These are phyloP conservation scores for Drosophila merina DNA, from an alignment of 2,888 invertebrate genomes.

Conservation along the genomic window DNA sequence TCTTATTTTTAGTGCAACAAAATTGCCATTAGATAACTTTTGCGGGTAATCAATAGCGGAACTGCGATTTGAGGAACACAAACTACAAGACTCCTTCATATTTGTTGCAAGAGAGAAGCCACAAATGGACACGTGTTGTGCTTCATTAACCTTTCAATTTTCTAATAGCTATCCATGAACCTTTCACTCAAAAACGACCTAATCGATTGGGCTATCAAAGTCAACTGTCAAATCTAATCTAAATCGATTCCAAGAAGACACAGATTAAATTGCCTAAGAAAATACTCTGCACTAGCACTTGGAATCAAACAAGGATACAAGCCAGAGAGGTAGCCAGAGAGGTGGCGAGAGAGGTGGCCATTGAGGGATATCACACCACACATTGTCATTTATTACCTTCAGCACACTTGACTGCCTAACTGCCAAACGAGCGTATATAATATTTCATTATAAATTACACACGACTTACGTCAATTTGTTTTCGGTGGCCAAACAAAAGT, in stretches of 20 bases:
- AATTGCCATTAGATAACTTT: slow-evolving; percentile 37
- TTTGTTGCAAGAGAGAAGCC: not conserved
- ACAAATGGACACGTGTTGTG: not conserved
- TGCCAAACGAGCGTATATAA: slow-evolving; percentile 71
- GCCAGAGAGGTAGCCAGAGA: slow-evolving; percentile 1
- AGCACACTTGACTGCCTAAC: slow-evolving; percentile 72
- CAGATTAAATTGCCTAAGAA: slow-evolving; percentile 30
- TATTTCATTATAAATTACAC: slow-evolving; percentile 79
- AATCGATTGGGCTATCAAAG: slow-evolving; percentile 38
- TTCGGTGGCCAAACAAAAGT: slow-evolving; percentile 66
- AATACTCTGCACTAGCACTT: slow-evolving; percentile 1
- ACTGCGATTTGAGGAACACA: slow-evolving; percentile 4
- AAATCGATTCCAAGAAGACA: slow-evolving; percentile 15
- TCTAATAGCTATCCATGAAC: not conserved
- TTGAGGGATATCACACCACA: slow-evolving; percentile 36
- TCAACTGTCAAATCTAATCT: slow-evolving; percentile 30
- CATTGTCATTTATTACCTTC: slow-evolving; percentile 75
- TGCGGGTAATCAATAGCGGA: slow-evolving; percentile 22
- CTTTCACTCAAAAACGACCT: slow-evolving; percentile 3
- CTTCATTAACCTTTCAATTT: not conserved
- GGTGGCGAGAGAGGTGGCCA: slow-evolving; percentile 25
- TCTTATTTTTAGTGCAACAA: slow-evolving; percentile 37
- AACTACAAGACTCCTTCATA: not conserved
- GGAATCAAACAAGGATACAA: not conserved
- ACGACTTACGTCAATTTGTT: slow-evolving; percentile 79